Percentiles rank a stretch among this genome's conserved stretches.
These are phyloP conservation scores for Bombus fervidus DNA, from an alignment of 1,140 invertebrate species.

Conservation along the genomic window DNA sequence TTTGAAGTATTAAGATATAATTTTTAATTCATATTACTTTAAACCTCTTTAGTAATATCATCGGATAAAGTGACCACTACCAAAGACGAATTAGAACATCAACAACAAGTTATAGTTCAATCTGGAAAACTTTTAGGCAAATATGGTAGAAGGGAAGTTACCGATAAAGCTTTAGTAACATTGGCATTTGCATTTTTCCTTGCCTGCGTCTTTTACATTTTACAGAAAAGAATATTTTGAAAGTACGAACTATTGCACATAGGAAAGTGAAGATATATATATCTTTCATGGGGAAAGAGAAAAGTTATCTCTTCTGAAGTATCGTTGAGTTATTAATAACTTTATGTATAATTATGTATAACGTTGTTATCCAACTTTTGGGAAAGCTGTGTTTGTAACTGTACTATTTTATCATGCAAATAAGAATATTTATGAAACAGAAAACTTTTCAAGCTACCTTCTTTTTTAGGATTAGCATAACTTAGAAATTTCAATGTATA, in stretches of 20 bases:
- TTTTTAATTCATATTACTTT: slow-evolving; percentile 24
- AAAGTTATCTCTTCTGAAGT: neutral
- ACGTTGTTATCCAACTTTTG: slow-evolving; percentile 4
- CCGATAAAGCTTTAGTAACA: slow-evolving; percentile 95
- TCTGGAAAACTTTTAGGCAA: slow-evolving; percentile 96
- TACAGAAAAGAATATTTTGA: slow-evolving; percentile 94
- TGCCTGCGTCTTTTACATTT: slow-evolving; percentile 94
- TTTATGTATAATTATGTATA: neutral
- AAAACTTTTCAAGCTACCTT: neutral
- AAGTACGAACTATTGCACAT: slow-evolving; percentile 6
- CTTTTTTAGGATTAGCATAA: slow-evolving; percentile 9
- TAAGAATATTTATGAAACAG: slow-evolving; percentile 1
- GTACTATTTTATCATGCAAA: slow-evolving; percentile 30
- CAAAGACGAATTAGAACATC: slow-evolving; percentile 92
- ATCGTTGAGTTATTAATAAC: neutral
- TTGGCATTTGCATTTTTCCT: slow-evolving; percentile 96
- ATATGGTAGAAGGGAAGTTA: slow-evolving; percentile 96
- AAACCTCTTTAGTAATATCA: slow-evolving; percentile 79
- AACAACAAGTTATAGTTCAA: slow-evolving; percentile 92
- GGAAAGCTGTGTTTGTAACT: neutral
- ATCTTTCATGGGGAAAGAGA: neutral
- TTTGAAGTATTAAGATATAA: neutral
- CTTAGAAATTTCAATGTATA: neutral
- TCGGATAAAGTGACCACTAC: slow-evolving; percentile 86
- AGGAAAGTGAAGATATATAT: neutral